Percentiles rank a stretch among this genome's conserved stretches.
Conservation (phyloP, 2,888 invertebrate species). For the Holacanthella duospinosa region DNA sequence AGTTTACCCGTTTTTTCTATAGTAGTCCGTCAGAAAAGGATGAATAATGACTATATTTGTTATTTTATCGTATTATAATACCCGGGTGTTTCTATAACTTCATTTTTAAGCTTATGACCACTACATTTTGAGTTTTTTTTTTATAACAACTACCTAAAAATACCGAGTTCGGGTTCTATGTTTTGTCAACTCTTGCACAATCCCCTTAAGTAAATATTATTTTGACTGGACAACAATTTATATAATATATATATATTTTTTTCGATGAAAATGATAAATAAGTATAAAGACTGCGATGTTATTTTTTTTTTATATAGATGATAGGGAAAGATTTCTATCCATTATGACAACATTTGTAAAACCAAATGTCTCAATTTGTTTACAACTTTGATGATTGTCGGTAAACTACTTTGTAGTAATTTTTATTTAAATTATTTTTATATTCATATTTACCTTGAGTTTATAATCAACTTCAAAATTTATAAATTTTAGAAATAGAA, state of each 20-base stretch:
- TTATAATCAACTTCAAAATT: no score
- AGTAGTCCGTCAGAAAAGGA: background rate
- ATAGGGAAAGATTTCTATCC: no score
- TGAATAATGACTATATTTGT: slow-evolving; percentile 6
- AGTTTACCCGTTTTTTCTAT: no score
- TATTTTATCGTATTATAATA: background rate
- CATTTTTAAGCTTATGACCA: background rate
- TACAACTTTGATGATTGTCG: no score
- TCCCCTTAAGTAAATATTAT: background rate
- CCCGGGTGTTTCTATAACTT: background rate
- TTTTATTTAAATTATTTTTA: no score
- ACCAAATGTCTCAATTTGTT: no score
- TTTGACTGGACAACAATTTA: background rate
- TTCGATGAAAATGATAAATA: background rate
- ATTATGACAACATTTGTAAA: no score
- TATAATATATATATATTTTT: background rate
- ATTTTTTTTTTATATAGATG: no score
- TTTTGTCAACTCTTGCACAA: background rate
- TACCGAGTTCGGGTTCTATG: background rate
- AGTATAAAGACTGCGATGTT: background rate
- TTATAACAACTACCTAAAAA: background rate
- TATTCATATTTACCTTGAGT: no score
- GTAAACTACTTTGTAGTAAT: no score
- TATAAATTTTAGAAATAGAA: no score
- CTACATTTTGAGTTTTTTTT: background rate